Conservation (phyloP, 1,140 invertebrate genomes). For the Phocides pigmalion region DNA sequence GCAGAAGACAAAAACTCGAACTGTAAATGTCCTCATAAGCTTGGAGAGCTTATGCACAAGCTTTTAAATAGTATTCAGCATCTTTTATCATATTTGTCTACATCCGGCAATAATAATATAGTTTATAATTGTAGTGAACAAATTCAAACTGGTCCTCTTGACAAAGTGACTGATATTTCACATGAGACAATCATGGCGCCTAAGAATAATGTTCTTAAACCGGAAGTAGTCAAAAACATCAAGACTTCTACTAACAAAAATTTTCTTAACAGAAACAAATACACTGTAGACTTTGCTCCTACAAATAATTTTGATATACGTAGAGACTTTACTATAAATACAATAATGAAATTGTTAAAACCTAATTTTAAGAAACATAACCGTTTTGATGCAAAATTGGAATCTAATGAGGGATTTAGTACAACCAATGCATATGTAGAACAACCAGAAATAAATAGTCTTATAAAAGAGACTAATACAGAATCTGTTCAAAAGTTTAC, state of each 20-base stretch:
- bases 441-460: not conserved
- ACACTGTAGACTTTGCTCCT: slow-evolving; percentile 6
- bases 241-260: slow-evolving; percentile 1
- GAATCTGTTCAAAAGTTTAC: not conserved
- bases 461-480: slow-evolving; percentile 4
- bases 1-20: slow-evolving; percentile 12
- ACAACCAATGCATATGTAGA: not conserved
- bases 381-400: not conserved
- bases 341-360: slow-evolving; percentile 30
- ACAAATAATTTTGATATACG: not conserved
- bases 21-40: slow-evolving; percentile 49
- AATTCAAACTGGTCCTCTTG: not conserved
- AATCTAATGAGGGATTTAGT: slow-evolving; percentile 3
- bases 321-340: slow-evolving; percentile 18
- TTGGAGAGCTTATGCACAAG: slow-evolving; percentile 48
- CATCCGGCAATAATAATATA: not conserved
- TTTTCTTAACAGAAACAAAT: slow-evolving; percentile 25
- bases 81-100: slow-evolving; percentile 42
- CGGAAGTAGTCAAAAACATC: not conserved
- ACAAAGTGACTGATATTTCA: not conserved
- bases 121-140: not conserved
- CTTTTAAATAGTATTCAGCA: slow-evolving; percentile 49
- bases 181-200: not conserved
- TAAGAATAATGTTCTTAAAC: not conserved
- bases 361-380: slow-evolving; percentile 8